Conservation (phyloP, 2,113 vertebrate genomes). For the Phalacrocorax pelagicus region DNA sequence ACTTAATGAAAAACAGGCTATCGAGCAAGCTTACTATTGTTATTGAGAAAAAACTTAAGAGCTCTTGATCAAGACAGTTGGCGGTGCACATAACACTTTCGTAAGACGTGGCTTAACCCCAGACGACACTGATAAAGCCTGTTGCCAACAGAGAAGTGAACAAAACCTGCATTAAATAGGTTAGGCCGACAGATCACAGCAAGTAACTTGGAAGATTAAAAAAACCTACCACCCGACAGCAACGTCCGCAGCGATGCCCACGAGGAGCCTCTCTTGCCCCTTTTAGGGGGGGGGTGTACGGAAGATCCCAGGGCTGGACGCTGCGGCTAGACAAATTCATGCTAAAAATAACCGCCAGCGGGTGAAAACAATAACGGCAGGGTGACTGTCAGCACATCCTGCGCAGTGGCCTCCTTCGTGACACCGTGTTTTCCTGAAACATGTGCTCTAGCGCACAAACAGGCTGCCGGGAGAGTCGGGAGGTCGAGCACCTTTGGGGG, state of each 20-base stretch:
- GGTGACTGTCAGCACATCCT: background rate
- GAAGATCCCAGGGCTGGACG: background rate
- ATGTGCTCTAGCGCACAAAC: background rate
- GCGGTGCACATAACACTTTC: background rate
- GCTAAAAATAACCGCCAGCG: conserved; percentile 20
- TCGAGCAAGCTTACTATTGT: rapidly evolving
- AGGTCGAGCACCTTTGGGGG: background rate
- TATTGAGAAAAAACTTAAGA: background rate
- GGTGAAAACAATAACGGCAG: background rate
- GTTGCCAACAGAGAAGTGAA: background rate
- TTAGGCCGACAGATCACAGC: background rate
- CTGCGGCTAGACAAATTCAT: background rate
- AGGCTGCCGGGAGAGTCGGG: rapidly evolving
- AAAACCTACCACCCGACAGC: background rate
- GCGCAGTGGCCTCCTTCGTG: background rate
- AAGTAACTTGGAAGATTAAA: background rate
- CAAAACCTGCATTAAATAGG: background rate
- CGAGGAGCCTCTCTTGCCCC: background rate
- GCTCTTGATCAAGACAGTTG: background rate
- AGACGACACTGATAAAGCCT: background rate
- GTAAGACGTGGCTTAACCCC: background rate
- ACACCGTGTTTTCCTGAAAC: background rate
- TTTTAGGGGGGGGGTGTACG: background rate
- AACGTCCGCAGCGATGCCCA: rapidly evolving
- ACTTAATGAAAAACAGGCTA: background rate